Evolutionary conservation across 1,140 invertebrate species (phyloP), one percentile per base, ranked within the genome.

Genomic region (Aethina tumida): DNA sequence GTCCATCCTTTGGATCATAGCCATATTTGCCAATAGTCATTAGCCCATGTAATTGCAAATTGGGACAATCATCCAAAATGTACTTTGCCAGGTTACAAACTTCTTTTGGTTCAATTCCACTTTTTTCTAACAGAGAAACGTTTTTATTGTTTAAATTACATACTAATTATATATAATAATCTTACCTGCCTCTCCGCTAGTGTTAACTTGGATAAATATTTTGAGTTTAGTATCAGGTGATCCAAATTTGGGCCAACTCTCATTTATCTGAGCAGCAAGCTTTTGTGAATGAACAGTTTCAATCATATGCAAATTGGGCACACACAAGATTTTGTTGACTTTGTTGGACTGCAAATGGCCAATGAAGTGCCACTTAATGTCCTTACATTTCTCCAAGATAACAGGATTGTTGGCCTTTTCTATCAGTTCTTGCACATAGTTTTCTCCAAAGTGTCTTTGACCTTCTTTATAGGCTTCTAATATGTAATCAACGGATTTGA

Each of bases 291-390:
- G 80, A 21, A 99, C 68, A 1, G 93, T 96, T 68, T 99, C 84
- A 14, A 98, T 71, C 49, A 92, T 67, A 60, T 74, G 75, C 27
- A 98, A 64, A 53, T 84, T 69, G 13, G 81, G 81, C 17, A 82
- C 59, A 19, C 66, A 65, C 25, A 88, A 45, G 24, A 95, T 49
- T 66, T 93, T 93, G 43, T 83, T 84, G 7, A 94, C 72, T 72
- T 98, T 97, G 58, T 95, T 97, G 15, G 68, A 75, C 66, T 99
- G 96, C 26, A 98, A 61, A 59, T 91, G 84, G 0, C 96, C 96
- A 60, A 99, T 99, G 47, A 94, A 96, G 67, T 98, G 95, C 95
- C 95, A 99, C 56, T 74, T 75, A 30, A 99, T 96, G 16, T 98
- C 89, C 44, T 77, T 77, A 62, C 93, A 97, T 53, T 79, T 71